Base-by-base conservation (phyloP, 2,113 vertebrate species). In the Corapipo altera region DNA sequence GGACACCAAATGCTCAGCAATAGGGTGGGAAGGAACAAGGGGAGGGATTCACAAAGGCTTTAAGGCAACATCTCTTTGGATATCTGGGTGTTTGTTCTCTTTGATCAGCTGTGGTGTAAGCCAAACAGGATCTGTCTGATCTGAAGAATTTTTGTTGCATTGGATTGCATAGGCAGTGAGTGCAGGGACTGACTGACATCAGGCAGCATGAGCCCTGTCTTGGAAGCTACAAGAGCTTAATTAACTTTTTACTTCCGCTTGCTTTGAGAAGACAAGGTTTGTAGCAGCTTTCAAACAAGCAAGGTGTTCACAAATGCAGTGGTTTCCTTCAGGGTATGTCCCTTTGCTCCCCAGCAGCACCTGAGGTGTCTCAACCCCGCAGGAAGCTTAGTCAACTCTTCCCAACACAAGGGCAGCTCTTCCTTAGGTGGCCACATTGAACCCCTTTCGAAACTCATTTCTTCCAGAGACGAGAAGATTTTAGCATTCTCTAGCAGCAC, bases 11-110 rank as follows among this genome's bases (percentile, higher is more conserved):
- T 0, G 1, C 35, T 55, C 33, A 32, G 23, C 15, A 55, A 0
- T 15, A 58, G 4, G 6, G 18, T 0, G 3, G 23, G 43, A 32
- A 69, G 65, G 48, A 23, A 46, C 0, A 0, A 43, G 27, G 12
- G 4, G n/a, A 75, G 9, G 11, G 30, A 65, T 28, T 33, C 27
- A 24, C 27, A 33, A 64, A 66, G 4, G 16, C 9, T 85, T 75
- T 59, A 20, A 64, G 44, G 17, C 28, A 73, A 4, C 10, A 43
- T 17, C 28, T 75, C 30, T 82, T 58, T 4, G 4, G n/a, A 39
- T 48, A 43, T 64, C 49, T 82, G 20, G 7, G 12, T 64, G 15
- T 52, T 73, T 59, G 7, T 11, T 87, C 26, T 72, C 15, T 67
- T 74, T 71, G n/a, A 19, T 43, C 14, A 27, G 13, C 4, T 13